Conservation (phyloP, 2,113 vertebrate genomes). For the Amblyornis subalaris region DNA sequence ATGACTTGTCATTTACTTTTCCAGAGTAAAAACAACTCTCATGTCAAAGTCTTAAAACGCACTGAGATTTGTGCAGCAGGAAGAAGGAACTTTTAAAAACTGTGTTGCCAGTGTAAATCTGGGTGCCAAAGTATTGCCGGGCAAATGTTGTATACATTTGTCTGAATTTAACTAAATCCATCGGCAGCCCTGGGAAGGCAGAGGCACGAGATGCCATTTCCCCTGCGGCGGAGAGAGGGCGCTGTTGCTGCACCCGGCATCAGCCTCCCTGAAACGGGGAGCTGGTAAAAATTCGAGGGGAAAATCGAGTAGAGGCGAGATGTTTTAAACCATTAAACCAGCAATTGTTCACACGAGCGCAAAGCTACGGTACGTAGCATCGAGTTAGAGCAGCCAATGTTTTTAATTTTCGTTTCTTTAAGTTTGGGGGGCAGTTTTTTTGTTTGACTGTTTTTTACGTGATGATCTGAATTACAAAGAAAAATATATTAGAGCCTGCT, state of each 20-base stretch:
- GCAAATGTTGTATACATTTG: not conserved
- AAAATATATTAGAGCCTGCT: not conserved
- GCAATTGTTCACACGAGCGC: not conserved
- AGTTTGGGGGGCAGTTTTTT: not conserved
- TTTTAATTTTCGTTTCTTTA: not conserved
- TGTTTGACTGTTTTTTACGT: not conserved
- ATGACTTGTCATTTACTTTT: constrained; percentile 1
- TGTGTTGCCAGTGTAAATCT: not conserved
- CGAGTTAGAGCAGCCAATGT: not conserved
- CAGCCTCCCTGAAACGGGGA: not conserved
- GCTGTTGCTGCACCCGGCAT: not conserved
- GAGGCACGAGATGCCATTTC: not conserved
- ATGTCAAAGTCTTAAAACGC: not conserved
- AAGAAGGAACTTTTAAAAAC: not conserved
- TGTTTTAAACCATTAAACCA: not conserved
- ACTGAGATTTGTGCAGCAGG: not conserved
- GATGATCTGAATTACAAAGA: not conserved
- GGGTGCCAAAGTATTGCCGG: not conserved
- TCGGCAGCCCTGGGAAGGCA: not conserved
- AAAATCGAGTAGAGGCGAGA: not conserved
- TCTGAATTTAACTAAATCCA: not conserved
- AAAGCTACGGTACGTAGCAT: not conserved
- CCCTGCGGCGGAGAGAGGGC: not conserved
- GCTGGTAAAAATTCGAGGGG: not conserved
- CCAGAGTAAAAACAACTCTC: not conserved